These are phyloP conservation scores for Plebejus argus DNA, from an alignment of 2,888 invertebrate genomes.

Conservation along the genomic window DNA sequence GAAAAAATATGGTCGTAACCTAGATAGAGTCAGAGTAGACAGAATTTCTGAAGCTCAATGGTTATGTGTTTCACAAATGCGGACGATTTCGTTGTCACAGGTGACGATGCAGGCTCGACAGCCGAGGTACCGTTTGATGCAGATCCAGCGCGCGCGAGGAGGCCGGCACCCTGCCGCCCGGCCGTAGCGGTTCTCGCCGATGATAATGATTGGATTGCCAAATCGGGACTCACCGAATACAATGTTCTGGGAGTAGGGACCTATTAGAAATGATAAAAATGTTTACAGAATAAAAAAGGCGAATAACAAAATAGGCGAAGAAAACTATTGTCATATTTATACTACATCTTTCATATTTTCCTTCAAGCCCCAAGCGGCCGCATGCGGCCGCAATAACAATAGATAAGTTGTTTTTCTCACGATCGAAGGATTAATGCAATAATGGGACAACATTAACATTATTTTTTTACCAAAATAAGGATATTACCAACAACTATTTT, in stretches of 20 bases:
- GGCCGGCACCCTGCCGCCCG: slow-evolving; percentile 54
- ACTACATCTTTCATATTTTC: no score
- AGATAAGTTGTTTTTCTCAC: no score
- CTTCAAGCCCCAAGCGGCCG: no score
- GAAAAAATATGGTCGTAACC: no score
- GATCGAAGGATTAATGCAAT: no score
- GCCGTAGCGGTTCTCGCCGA: slow-evolving; percentile 56
- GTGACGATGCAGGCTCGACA: slow-evolving; percentile 48
- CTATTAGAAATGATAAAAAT: slow-evolving; percentile 40
- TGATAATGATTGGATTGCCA: slow-evolving; percentile 56
- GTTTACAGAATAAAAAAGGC: neutral
- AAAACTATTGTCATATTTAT: no score
- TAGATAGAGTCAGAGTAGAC: no score
- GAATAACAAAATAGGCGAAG: neutral
- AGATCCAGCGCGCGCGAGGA: slow-evolving; percentile 44
- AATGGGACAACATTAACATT: no score
- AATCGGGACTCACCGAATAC: slow-evolving; percentile 50
- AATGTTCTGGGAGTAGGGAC: slow-evolving; percentile 1
- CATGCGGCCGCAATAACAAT: no score
- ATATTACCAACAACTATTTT: neutral
- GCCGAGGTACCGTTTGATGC: slow-evolving; percentile 41
- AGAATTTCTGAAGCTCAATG: slow-evolving; percentile 34
- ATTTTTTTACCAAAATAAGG: no score
- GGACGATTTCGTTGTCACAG: slow-evolving; percentile 45
- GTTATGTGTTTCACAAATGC: slow-evolving; percentile 39